These are phyloP conservation scores for Caenorhabditis briggsae DNA, from an alignment of 1,140 invertebrate species.

Conservation along the genomic window DNA sequence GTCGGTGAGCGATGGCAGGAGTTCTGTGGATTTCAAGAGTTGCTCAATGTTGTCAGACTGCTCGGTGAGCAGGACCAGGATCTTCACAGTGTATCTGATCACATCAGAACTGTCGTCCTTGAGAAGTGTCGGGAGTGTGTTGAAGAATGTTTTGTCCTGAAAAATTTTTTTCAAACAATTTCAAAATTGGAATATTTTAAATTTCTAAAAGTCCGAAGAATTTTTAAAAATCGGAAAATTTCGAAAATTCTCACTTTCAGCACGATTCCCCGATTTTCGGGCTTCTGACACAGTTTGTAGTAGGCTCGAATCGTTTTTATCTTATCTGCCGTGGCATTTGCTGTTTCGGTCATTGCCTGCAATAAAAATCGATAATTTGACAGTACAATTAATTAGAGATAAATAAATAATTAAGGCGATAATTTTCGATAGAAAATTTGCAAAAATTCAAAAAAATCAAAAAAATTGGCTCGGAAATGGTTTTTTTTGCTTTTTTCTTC, in stretches of 20 bases:
- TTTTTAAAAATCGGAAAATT: too few species aligned
- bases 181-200: neutral
- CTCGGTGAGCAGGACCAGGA: slow-evolving; percentile 54
- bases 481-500: too few species aligned
- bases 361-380: too few species aligned
- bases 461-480: too few species aligned
- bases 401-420: too few species aligned
- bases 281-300: slow-evolving; percentile 55
- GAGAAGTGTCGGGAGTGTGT: slow-evolving; percentile 22
- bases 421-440: too few species aligned
- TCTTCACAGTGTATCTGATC: slow-evolving; percentile 47
- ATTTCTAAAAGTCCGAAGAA: too few species aligned
- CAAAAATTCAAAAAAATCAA: too few species aligned
- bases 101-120: slow-evolving; percentile 48
- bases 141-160: slow-evolving; percentile 59
- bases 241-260: slow-evolving; percentile 29
- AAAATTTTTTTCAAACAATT: slow-evolving; percentile 15
- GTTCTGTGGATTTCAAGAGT: slow-evolving; percentile 24
- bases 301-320: slow-evolving; percentile 45
- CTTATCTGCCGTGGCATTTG: neutral
- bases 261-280: slow-evolving; percentile 48
- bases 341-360: slow-evolving; percentile 1
- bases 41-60: slow-evolving; percentile 39
- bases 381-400: too few species aligned
- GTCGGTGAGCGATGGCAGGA: neutral